Percentiles rank a stretch among this genome's conserved stretches.
phyloP scores from a whole-genome alignment of 2,888 invertebrate genomes.

The Orgyia antiqua region DNA sequence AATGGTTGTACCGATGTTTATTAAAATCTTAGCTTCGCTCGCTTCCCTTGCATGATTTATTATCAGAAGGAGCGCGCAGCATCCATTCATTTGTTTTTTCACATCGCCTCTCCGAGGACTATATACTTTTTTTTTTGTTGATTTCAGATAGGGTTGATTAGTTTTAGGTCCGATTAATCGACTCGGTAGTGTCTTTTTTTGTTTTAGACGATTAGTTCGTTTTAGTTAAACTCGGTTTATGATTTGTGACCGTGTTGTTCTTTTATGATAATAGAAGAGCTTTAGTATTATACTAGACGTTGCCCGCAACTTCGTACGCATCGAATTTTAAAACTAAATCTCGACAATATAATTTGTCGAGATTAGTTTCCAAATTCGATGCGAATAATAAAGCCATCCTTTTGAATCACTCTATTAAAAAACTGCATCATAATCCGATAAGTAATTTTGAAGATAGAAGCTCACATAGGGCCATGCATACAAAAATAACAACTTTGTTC shows the following conservation, averaged over 20 bases:
- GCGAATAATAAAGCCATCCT: too few species aligned
- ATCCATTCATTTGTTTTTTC: conserved; percentile 74
- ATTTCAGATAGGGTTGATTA: conserved; percentile 68
- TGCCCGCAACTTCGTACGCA: too few species aligned
- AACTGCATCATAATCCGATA: too few species aligned
- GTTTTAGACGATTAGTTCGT: conserved; percentile 28
- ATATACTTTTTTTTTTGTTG: conserved; percentile 17
- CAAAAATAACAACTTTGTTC: too few species aligned
- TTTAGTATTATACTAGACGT: too few species aligned
- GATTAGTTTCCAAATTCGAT: too few species aligned
- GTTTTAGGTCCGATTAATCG: conserved; percentile 68
- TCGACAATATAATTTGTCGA: too few species aligned
- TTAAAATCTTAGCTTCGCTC: conserved; percentile 63
- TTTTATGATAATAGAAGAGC: too few species aligned
- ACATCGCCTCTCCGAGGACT: conserved; percentile 14
- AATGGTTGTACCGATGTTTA: conserved; percentile 71
- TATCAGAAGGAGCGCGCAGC: conserved; percentile 52
- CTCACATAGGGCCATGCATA: too few species aligned
- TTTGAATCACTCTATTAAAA: too few species aligned
- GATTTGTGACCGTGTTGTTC: conserved; percentile 31
- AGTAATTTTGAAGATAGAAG: too few species aligned
- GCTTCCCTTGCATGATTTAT: conserved; percentile 68
- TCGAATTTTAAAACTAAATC: too few species aligned
- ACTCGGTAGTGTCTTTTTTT: conserved; percentile 28
- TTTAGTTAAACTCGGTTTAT: conserved; percentile 29